Conservation (phyloP, 2,888 invertebrate species). For the Xylota sylvarum region DNA sequence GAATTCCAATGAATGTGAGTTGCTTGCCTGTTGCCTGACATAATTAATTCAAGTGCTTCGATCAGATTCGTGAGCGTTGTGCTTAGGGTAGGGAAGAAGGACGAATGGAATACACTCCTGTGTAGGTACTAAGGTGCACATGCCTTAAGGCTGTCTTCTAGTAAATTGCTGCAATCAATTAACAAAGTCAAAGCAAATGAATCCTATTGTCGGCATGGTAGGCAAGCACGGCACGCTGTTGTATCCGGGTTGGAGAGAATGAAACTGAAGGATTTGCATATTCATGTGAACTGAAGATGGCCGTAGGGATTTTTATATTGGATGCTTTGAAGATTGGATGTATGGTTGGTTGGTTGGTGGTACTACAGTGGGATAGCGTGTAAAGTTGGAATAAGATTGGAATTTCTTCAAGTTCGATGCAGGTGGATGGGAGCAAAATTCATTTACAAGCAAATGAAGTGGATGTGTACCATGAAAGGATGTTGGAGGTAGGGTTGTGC, state of each 20-base stretch:
- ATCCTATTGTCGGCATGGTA: constrained; percentile 70
- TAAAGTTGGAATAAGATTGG: constrained; percentile 61
- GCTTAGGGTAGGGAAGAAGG: background rate
- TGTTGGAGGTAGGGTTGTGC: background rate
- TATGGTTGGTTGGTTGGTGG: background rate
- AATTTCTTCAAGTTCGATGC: constrained; percentile 51
- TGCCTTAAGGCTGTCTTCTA: constrained; percentile 73
- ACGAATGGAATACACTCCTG: background rate
- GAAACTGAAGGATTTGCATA: constrained; percentile 70
- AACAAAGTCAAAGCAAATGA: constrained; percentile 74
- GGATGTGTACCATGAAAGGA: constrained; percentile 1
- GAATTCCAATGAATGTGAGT: background rate
- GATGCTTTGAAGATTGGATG: constrained; percentile 53
- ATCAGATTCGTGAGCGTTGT: constrained; percentile 43
- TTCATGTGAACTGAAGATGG: constrained; percentile 68
- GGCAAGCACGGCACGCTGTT: constrained; percentile 18
- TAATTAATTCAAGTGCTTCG: constrained; percentile 75
- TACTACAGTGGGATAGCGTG: constrained; percentile 57
- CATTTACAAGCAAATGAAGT: constrained; percentile 11
- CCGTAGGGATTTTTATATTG: constrained; percentile 61
- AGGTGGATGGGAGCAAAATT: constrained; percentile 32
- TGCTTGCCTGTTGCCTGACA: constrained; percentile 64
- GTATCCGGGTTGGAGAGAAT: constrained; percentile 31
- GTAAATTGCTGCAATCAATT: constrained; percentile 77
- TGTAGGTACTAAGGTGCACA: constrained; percentile 52